Evolutionary conservation across 2,113 vertebrate genomes (phyloP).

Genomic region (Salvelinus namaycush): DNA sequence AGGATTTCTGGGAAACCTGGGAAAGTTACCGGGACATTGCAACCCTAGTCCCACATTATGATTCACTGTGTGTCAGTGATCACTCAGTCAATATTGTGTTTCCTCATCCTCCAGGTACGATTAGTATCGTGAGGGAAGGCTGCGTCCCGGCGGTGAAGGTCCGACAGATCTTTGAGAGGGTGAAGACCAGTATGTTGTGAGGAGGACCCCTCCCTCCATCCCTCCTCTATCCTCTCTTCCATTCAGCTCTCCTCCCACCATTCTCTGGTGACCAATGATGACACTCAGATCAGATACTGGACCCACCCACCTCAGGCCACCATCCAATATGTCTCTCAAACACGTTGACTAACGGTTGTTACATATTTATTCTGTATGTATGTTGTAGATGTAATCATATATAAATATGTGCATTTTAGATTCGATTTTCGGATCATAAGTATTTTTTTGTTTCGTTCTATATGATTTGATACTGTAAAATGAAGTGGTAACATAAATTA

Average conservation of each 20-base stretch:
- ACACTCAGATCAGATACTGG: no score
- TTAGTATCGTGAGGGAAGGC: conserved; percentile 83
- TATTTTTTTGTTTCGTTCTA: no score
- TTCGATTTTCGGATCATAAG: no score
- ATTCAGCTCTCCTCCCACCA: background rate
- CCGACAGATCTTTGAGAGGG: conserved; percentile 80
- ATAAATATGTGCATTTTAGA: no score
- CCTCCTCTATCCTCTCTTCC: background rate
- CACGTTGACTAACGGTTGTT: no score
- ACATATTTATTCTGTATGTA: no score
- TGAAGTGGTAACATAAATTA: no score
- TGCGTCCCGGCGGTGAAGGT: conserved; percentile 83
- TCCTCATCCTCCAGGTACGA: conserved; percentile 69
- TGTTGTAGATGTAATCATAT: no score
- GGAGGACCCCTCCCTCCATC: background rate
- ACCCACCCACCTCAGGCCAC: no score
- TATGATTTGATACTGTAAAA: no score
- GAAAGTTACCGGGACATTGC: background rate
- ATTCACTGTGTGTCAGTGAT: background rate
- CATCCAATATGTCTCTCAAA: no score
- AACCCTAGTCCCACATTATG: background rate
- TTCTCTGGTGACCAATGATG: background rate
- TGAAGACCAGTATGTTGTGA: conserved; percentile 74
- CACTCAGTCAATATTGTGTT: background rate
- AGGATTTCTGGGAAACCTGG: no score